Base-by-base conservation (phyloP, 1,140 invertebrate genomes). In the Hylaeus volcanicus region DNA sequence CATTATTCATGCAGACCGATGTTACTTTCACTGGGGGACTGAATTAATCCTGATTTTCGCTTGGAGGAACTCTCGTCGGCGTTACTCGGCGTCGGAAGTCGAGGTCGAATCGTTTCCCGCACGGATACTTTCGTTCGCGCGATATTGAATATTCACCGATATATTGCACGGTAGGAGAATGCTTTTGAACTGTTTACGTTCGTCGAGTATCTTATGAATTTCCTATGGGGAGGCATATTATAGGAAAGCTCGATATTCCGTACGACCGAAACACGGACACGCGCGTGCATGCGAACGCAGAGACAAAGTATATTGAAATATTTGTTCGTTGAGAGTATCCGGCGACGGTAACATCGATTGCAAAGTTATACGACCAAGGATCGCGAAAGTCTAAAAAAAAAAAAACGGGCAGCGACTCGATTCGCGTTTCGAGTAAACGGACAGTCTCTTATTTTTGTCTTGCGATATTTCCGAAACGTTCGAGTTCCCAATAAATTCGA, bases 191-290 rank as follows among this genome's bases (percentile, higher is more conserved):
- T 72, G 68, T 78, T 78, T 45, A 71, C 76, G 68, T 45, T 63
- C 39, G 14, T 14, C 74, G 76, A 78, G 56, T 51, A 71, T 63
- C 58, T 78, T 78, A 78, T 72, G 76, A 71, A 78, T 78, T 78
- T 78, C 68, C 48, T 15, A 72, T 55, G n/a, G 8, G 58, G 12
- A 37, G 45, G 45, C n/a, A n/a, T 51, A 48, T 68, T 68, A 51
- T 68, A n/a, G 45, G 12, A 53, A 68, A 68, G 45, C 45, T 51
- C 8, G 43, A 48, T 48, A 14, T 5, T 8, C 3, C 55, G 55
- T 15, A 15, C 37, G 37, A 43, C 26, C 26, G 26, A 26, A 26
- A 26, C 8, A n/a, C 9, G 14, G 51, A 11, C 48, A 43, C 26
- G 26, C n/a, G 45, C 43, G 37, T 6, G 37, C 26, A 45, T 14